Evolutionary conservation across 1,140 invertebrate genomes (phyloP), one percentile per base, ranked within the genome.

Genomic region (Zaprionus taronus): DNA sequence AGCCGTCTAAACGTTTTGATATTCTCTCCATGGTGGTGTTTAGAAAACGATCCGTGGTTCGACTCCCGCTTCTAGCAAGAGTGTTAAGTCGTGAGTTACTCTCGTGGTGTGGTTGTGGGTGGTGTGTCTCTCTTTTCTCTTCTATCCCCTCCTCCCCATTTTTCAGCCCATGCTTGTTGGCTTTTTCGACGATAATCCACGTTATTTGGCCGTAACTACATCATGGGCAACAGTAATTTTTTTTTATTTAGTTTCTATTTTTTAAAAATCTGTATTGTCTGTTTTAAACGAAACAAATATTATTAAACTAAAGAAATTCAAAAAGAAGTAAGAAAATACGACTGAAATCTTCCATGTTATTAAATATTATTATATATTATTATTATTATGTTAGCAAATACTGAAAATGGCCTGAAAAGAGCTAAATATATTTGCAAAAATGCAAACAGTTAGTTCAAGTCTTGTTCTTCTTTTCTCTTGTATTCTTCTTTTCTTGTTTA

Each of bases 181-280:
- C 85, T 85, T 80, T 58, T 91, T 85, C 72, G 81, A 82, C 85
- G 85, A 90, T 72, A 38, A 61, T 53, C 62, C 66, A 91, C 85
- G 85, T 82, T 85, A 85, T 51, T 91, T 80, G 72, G 85, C 86
- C 85, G 76, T 85, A 91, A 90, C 85, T 90, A 72, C 67, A 72
- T 58, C 67, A 72, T 58, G 82, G 85, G 85, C 85, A 68, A 90
- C 77, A 90, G 76, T 80, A 85, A 80, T 82, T 85, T 85, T 41
- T 36, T 49, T 63, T 31, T 31, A 1, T 57, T 47, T 60, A 0
- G 24, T 69, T 17, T 60, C 5, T 47, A 17, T 34, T 17, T 31
- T 1, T 24, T 2, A 7, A 0, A 28, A 31, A 31, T 31, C 2
- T 0, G 7, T 2, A 9, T 2, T 31, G 7, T 31, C 28, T 31